phyloP scores from a whole-genome alignment of 2,113 vertebrate species.

The Scytalopus superciliaris region DNA sequence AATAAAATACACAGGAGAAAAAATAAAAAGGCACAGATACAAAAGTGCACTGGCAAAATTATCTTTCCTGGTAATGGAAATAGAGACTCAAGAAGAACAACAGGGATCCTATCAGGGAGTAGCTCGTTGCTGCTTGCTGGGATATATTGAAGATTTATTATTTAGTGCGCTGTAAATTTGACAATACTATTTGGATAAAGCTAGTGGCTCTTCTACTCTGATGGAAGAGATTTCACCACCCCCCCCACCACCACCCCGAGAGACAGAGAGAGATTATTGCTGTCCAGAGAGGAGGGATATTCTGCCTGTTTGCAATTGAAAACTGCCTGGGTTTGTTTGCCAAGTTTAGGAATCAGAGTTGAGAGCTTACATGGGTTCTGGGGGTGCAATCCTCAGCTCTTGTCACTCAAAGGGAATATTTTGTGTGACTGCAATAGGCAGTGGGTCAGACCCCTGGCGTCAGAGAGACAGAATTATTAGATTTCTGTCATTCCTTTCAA shows the following conservation, averaged over 20 bases:
- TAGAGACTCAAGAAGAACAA: background rate
- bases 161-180: background rate
- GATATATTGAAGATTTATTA: background rate
- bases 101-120: background rate
- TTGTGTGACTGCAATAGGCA: background rate
- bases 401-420: background rate
- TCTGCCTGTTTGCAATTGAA: background rate
- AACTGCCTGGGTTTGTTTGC: background rate
- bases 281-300: conserved; percentile 30
- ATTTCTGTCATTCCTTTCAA: background rate
- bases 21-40: background rate
- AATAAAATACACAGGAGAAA: background rate
- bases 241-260: background rate
- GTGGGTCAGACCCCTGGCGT: background rate
- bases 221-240: background rate
- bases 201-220: background rate
- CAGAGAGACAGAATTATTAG: background rate
- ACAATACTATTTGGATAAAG: conserved; percentile 6
- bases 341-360: conserved; percentile 59
- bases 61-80: background rate
- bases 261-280: conserved; percentile 32
- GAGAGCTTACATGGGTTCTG: conserved; percentile 27
- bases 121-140: background rate
- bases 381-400: conserved; percentile 6
- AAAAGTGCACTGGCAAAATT: background rate